Conservation (phyloP, 2,888 invertebrate species). For the Ecdyonurus torrentis region DNA sequence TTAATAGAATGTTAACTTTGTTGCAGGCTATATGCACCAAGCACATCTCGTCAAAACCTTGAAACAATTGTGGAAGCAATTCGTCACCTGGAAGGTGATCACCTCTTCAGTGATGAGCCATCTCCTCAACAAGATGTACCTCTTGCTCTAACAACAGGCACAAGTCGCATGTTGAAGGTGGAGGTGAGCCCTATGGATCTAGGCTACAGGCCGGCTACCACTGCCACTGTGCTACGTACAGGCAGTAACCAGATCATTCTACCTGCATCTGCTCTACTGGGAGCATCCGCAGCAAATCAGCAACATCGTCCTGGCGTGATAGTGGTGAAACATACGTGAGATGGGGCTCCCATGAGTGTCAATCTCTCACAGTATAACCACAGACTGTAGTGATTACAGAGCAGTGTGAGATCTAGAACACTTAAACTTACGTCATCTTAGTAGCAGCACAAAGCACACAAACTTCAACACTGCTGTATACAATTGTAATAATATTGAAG, state of each 20-base stretch:
- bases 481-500: no score
- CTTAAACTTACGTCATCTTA: not conserved
- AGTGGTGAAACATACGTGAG: slow-evolving; percentile 53
- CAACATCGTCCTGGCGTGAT: slow-evolving; percentile 74
- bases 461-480: no score
- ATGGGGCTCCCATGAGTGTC: not conserved
- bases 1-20: not conserved
- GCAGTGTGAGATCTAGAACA: no score
- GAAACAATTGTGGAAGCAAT: slow-evolving; percentile 99
- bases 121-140: slow-evolving; percentile 35
- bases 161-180: slow-evolving; percentile 28
- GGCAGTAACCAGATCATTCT: slow-evolving; percentile 13
- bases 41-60: slow-evolving; percentile 80
- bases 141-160: slow-evolving; percentile 36
- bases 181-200: slow-evolving; percentile 46
- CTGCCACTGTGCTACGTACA: slow-evolving; percentile 21
- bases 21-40: slow-evolving; percentile 37
- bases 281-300: slow-evolving; percentile 21
- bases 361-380: no score
- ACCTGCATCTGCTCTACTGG: slow-evolving; percentile 17
- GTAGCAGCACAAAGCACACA: not conserved
- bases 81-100: slow-evolving; percentile 91
- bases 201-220: slow-evolving; percentile 26
- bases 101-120: slow-evolving; percentile 58
- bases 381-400: not conserved